A percentile compares a stretch with the other conserved stretches of the same genome.
Conservation (phyloP, 1,140 invertebrate genomes). For the Drosophila baimaii region DNA sequence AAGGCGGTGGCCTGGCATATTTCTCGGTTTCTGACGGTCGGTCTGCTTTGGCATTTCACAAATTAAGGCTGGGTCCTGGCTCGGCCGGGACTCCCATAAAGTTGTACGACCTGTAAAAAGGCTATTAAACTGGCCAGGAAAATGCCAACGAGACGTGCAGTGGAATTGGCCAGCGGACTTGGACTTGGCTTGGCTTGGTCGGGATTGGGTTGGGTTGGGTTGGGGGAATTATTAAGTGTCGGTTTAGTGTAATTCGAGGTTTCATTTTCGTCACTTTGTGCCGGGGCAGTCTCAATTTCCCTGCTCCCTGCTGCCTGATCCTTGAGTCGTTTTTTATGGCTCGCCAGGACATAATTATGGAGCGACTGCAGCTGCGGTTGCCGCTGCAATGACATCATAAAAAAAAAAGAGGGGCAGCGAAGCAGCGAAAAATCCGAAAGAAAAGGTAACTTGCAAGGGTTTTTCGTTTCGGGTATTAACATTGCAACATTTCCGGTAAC, state of each 20-base stretch:
- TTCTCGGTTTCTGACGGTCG: conserved; percentile 23
- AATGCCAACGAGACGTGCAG: conserved; percentile 46
- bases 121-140: conserved; percentile 75
- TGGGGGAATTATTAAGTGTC: conserved; percentile 79
- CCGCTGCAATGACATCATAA: conserved; percentile 76
- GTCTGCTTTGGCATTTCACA: conserved; percentile 51
- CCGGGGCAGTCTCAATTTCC: conserved; percentile 63
- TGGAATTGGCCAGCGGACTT: neutral
- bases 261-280: conserved; percentile 81
- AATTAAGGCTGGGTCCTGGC: conserved; percentile 49
- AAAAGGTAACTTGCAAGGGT: conserved; percentile 31
- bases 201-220: neutral
- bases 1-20: conserved; percentile 42
- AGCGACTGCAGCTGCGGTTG: conserved; percentile 36
- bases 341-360: conserved; percentile 70
- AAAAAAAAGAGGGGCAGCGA: conserved; percentile 49
- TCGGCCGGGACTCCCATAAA: conserved; percentile 57
- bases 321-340: conserved; percentile 65
- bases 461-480: conserved; percentile 20
- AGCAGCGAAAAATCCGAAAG: neutral
- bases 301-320: conserved; percentile 28
- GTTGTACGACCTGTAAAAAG: conserved; percentile 82
- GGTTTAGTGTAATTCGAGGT: conserved; percentile 83
- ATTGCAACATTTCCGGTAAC: conserved; percentile 71
- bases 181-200: neutral